Evolutionary conservation across 1,140 invertebrate genomes (phyloP), one percentile per base, ranked within the genome.

Genomic region (Aporrectodea caliginosa): DNA sequence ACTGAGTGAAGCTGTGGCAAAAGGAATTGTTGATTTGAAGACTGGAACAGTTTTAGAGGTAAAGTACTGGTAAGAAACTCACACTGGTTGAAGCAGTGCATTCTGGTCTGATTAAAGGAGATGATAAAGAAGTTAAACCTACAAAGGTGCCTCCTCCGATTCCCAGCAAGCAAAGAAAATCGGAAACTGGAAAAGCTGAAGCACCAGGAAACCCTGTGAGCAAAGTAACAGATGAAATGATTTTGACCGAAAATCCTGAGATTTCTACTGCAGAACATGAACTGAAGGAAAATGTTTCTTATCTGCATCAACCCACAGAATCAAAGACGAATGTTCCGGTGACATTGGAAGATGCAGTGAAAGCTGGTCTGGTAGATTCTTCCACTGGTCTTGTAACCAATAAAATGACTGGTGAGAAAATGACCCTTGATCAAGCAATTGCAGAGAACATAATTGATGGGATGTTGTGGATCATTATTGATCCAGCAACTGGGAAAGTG

Each of bases 81-180:
- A 34, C 71, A 6, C 30, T 79, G 30, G 71, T 30, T 12, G 78
- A 79, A 6, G 78, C 78, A 30, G 29, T 76, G 32, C 22, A 27
- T 22, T 27, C 33, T 27, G 43, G 43, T 30, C 22, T 79, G 30
- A 1, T 79, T 34, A 68, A 34, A 29, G 73, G 58, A 29, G 43
- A 2, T 14, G 27, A 35, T 12, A n/a, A 27, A 2, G 71, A 72
- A 72, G n/a, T 32, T 29, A n/a, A 27, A 12, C 2, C 27, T 12
- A 94, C 92, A 90, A 96, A 80, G 93, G 91, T 84, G 91, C 92
- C 33, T 92, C 92, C 79, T 92, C 96, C 84, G 95, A 95, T 58
- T 91, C 96, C 32, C 91, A 91, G 74, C 92, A 87, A 75, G 22
- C 43, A 6, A 58, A n/a, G n/a, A n/a, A n/a, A n/a, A n/a, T n/a